Evolutionary conservation across 2,113 vertebrate genomes (phyloP).

Genomic region (Pantherophis guttatus): DNA sequence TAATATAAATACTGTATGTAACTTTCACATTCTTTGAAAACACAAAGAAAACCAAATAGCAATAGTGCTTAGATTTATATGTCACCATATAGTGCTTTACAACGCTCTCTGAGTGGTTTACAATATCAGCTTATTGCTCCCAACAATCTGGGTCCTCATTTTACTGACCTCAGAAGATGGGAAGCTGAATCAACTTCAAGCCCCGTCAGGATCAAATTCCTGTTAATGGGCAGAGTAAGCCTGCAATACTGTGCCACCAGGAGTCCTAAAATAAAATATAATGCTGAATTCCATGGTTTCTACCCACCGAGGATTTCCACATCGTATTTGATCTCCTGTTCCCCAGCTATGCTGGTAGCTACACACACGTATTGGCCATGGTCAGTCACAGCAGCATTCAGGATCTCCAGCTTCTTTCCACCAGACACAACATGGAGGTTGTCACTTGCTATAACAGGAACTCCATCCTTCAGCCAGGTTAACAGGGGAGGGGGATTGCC

Average conservation of each 20-base stretch:
- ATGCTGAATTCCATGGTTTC: slow-evolving; percentile 5
- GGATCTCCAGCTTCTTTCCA: slow-evolving; percentile 84
- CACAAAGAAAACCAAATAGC: not conserved
- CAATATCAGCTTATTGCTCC: not conserved
- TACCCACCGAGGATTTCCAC: slow-evolving; percentile 87
- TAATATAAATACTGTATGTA: not conserved
- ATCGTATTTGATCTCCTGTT: slow-evolving; percentile 87
- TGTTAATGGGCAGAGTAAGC: not conserved
- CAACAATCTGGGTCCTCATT: not conserved
- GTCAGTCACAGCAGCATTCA: slow-evolving; percentile 67
- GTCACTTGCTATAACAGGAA: slow-evolving; percentile 77
- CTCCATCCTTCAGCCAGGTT: slow-evolving; percentile 90
- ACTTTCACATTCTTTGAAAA: not conserved
- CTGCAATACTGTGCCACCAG: not conserved
- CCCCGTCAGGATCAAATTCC: not conserved
- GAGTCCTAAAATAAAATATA: not conserved
- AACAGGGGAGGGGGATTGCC: slow-evolving; percentile 88
- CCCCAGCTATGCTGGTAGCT: slow-evolving; percentile 91
- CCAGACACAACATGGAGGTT: slow-evolving; percentile 75
- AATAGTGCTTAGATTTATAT: not conserved
- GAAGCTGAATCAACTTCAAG: not conserved
- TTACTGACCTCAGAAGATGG: not conserved
- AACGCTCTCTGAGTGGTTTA: not conserved
- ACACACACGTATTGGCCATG: slow-evolving; percentile 85
- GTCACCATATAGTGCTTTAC: not conserved